A percentile compares a stretch with the other conserved stretches of the same genome.
Evolutionary conservation across 2,113 vertebrate species (phyloP).

Genomic region (Paramormyrops kingsleyae): DNA sequence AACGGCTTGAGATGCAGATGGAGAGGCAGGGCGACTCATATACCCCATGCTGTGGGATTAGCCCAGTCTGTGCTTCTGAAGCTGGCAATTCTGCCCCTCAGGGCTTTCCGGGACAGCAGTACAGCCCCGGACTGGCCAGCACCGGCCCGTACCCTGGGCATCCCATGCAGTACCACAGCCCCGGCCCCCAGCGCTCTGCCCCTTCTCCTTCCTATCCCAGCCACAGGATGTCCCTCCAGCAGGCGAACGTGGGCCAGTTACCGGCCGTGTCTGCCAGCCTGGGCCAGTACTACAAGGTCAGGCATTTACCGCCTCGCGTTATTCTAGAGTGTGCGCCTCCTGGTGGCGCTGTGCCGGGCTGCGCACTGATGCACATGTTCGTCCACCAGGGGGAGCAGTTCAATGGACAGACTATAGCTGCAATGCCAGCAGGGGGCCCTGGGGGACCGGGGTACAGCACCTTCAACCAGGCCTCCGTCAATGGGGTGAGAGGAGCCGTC

Average conservation of each 20-base stretch:
- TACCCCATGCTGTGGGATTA: neutral
- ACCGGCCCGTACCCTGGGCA: slow-evolving; percentile 56
- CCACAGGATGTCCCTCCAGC: slow-evolving; percentile 74
- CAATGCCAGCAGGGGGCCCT: slow-evolving; percentile 43
- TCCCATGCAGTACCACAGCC: slow-evolving; percentile 70
- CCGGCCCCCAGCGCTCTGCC: slow-evolving; percentile 64
- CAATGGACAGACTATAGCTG: slow-evolving; percentile 67
- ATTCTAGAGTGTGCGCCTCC: neutral
- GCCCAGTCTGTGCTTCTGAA: neutral
- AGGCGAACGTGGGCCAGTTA: slow-evolving; percentile 60
- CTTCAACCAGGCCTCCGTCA: slow-evolving; percentile 68
- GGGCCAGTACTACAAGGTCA: slow-evolving; percentile 81
- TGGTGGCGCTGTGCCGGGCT: neutral
- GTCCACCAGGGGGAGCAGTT: slow-evolving; percentile 73
- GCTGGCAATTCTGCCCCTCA: neutral
- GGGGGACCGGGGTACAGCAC: slow-evolving; percentile 46
- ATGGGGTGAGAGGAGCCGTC: slow-evolving; percentile 55
- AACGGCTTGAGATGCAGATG: neutral
- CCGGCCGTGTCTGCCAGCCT: slow-evolving; percentile 55
- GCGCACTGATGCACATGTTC: neutral
- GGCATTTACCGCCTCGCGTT: neutral
- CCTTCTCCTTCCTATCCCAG: slow-evolving; percentile 75
- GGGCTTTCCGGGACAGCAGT: slow-evolving; percentile 52
- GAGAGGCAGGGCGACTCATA: neutral
- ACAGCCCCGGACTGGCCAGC: slow-evolving; percentile 29